phyloP scores from a whole-genome alignment of 2,888 invertebrate genomes.

The Spicauda simplicius region DNA sequence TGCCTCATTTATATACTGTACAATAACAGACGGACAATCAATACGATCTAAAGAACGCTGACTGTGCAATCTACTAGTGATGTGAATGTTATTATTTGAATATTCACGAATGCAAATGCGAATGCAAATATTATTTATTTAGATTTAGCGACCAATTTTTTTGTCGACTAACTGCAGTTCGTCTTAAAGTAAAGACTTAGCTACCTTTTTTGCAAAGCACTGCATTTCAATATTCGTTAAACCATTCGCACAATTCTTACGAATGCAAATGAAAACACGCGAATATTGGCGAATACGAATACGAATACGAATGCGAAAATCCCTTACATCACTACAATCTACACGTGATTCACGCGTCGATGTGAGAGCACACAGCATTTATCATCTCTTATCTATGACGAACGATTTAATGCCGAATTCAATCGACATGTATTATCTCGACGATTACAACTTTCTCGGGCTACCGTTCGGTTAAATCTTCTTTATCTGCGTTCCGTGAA shows the following conservation, averaged over 20 bases:
- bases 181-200: too few relatives aligned
- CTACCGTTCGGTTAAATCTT: conserved; percentile 22
- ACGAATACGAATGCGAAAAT: too few relatives aligned
- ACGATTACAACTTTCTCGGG: conserved; percentile 33
- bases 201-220: too few relatives aligned
- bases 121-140: too few relatives aligned
- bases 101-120: too few relatives aligned
- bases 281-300: too few relatives aligned
- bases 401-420: conserved; percentile 33
- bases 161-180: too few relatives aligned
- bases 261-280: too few relatives aligned
- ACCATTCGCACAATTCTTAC: too few relatives aligned
- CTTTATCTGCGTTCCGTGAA: conserved; percentile 32
- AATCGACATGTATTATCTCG: conserved; percentile 25
- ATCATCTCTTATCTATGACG: conserved; percentile 33
- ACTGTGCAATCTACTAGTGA: conserved; percentile 17
- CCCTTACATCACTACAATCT: too few relatives aligned
- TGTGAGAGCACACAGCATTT: conserved; percentile 11
- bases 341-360: conserved; percentile 21
- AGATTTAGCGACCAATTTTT: too few relatives aligned
- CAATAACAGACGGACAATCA: conserved; percentile 5
- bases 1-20: conserved; percentile 1
- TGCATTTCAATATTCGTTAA: too few relatives aligned
- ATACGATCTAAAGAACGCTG: conserved; percentile 6
- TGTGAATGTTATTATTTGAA: background rate